These are phyloP conservation scores for Drosophila bipectinata DNA, from an alignment of 1,140 invertebrate genomes.

Conservation along the genomic window DNA sequence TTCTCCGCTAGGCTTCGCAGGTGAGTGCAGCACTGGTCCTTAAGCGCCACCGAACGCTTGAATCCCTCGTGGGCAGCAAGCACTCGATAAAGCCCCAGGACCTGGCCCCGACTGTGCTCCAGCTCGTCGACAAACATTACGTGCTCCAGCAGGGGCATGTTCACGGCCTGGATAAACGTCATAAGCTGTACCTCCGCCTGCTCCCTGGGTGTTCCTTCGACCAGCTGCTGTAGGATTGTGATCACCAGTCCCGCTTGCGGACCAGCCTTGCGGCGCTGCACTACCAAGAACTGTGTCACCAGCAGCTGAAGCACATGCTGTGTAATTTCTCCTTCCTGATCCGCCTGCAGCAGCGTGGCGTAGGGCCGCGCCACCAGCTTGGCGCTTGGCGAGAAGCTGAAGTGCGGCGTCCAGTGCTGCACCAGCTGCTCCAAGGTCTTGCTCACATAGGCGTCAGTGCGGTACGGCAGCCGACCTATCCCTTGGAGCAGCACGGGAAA, in stretches of 20 bases:
- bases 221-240: conserved; percentile 64
- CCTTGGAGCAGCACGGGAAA: conserved; percentile 80
- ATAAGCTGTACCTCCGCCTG: conserved; percentile 40
- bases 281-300: conserved; percentile 59
- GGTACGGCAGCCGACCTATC: conserved; percentile 71
- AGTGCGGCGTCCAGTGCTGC: conserved; percentile 78
- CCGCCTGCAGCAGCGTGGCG: conserved; percentile 56
- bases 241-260: conserved; percentile 62
- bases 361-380: conserved; percentile 71
- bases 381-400: conserved; percentile 56
- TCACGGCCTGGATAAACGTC: conserved; percentile 51
- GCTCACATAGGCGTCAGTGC: conserved; percentile 66
- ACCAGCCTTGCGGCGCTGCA: conserved; percentile 72
- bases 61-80: conserved; percentile 41
- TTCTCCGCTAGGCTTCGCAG: conserved; percentile 69
- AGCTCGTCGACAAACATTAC: conserved; percentile 81
- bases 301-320: conserved; percentile 67
- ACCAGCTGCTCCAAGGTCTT: conserved; percentile 74
- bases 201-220: conserved; percentile 14
- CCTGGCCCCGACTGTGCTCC: conserved; percentile 62
- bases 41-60: conserved; percentile 12
- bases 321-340: conserved; percentile 51
- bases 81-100: conserved; percentile 57
- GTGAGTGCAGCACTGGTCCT: conserved; percentile 37
- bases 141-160: conserved; percentile 69